phyloP scores from a whole-genome alignment of 2,113 vertebrate species.

The Pomatorhinus ruficollis region DNA sequence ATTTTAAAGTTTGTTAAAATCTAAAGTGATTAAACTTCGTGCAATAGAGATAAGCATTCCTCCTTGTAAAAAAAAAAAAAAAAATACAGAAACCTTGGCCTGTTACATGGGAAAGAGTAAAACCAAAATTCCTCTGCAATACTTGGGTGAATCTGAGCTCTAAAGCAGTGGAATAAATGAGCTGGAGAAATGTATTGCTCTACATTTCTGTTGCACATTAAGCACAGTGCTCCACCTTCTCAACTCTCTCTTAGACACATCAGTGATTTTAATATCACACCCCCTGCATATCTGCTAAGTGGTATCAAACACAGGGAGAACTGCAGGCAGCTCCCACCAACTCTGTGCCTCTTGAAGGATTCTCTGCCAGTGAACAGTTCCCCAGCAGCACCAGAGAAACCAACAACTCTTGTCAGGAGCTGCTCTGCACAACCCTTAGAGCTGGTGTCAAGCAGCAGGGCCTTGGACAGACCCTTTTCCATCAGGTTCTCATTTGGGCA shows the following conservation, averaged over 20 bases:
- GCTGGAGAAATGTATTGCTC: not conserved
- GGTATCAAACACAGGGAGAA: not conserved
- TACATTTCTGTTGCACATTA: not conserved
- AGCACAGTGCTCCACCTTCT: not conserved
- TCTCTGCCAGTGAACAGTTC: fast-evolving
- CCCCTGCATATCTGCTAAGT: not conserved
- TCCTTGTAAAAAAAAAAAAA: not conserved
- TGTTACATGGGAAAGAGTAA: not conserved
- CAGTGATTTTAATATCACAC: not conserved
- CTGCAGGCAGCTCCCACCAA: not conserved
- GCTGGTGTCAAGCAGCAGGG: not conserved
- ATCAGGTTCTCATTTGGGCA: not conserved
- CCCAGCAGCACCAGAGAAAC: not conserved
- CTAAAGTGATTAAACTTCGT: not conserved
- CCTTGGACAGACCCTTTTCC: not conserved
- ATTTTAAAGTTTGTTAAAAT: not conserved
- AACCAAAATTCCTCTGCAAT: not conserved
- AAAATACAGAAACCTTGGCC: not conserved
- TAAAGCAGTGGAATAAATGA: not conserved
- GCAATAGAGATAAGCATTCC: not conserved
- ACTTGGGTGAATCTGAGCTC: not conserved
- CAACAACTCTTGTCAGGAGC: not conserved
- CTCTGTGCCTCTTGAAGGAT: not conserved
- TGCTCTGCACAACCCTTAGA: not conserved
- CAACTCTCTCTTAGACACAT: not conserved